Evolutionary conservation across 2,888 invertebrate genomes (phyloP).

Genomic region (Cyaniris semiargus): DNA sequence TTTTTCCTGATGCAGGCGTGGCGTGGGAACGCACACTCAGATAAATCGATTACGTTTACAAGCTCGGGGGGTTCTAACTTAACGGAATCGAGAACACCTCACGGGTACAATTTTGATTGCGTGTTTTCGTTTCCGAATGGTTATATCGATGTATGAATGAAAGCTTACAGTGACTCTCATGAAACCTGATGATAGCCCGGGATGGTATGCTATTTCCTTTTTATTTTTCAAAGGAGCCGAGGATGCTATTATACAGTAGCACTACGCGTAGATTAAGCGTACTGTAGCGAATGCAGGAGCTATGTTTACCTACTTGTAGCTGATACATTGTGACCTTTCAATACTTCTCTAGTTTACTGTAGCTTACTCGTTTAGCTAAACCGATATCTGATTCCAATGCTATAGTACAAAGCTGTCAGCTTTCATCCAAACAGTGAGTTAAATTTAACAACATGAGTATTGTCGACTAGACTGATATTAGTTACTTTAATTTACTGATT

Average conservation of each 20-base stretch:
- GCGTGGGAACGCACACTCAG: conserved; percentile 80
- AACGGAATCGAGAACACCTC: conserved; percentile 61
- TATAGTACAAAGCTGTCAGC: conserved; percentile 36
- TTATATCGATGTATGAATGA: conserved; percentile 44
- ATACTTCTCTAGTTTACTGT: background rate
- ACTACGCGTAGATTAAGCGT: conserved; percentile 8
- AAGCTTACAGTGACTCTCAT: conserved; percentile 42
- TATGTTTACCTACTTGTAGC: conserved; percentile 4
- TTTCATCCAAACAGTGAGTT: conserved; percentile 39
- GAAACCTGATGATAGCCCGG: conserved; percentile 32
- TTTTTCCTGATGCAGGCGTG: conserved; percentile 87
- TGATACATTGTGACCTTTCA: background rate
- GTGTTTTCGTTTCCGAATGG: conserved; percentile 51
- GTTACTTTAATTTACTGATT: conserved; percentile 34
- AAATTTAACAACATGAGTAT: conserved; percentile 37
- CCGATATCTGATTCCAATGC: background rate
- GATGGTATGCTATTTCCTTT: conserved; percentile 8
- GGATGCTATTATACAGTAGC: conserved; percentile 17
- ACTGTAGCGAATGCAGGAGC: conserved; percentile 17
- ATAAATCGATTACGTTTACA: conserved; percentile 79
- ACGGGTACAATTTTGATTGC: conserved; percentile 44
- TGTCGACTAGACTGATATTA: conserved; percentile 38
- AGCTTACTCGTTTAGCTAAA: background rate
- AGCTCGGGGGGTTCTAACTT: conserved; percentile 50
- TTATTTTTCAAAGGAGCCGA: background rate